These are phyloP conservation scores for Thelaira solivaga DNA, from an alignment of 2,888 invertebrate species.

Conservation along the genomic window DNA sequence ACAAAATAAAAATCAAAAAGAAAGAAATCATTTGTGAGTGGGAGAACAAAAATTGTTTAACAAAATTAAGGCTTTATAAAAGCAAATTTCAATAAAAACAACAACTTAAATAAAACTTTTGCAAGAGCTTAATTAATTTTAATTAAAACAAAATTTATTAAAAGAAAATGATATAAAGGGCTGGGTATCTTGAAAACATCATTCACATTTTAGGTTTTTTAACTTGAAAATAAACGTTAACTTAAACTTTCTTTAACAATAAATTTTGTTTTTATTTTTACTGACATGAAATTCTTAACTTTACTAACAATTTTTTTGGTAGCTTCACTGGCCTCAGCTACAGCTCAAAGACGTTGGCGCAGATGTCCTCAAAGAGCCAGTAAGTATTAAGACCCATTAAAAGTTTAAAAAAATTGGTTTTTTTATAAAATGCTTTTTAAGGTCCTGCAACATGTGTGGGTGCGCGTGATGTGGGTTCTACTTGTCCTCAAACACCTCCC, in stretches of 20 bases:
- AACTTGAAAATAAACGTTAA: too few relatives aligned
- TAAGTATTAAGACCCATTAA: background rate
- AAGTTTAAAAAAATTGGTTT: background rate
- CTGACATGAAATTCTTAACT: conserved; percentile 14
- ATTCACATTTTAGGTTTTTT: too few relatives aligned
- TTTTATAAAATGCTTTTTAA: background rate
- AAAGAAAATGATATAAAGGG: too few relatives aligned
- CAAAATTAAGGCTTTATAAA: too few relatives aligned
- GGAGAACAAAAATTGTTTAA: too few relatives aligned
- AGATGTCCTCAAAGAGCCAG: conserved; percentile 8
- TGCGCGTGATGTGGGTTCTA: background rate
- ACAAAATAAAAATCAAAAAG: too few relatives aligned
- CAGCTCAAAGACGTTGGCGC: conserved; percentile 1
- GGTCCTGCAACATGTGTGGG: background rate
- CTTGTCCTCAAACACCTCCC: background rate
- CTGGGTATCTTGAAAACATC: too few relatives aligned
- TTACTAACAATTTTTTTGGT: conserved; percentile 1
- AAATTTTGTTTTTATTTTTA: too few relatives aligned
- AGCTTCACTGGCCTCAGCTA: background rate
- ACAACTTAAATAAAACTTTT: background rate
- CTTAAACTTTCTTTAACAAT: too few relatives aligned
- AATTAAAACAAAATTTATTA: background rate
- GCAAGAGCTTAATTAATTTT: background rate
- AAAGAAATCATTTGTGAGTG: too few relatives aligned
- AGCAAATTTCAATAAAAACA: too few relatives aligned